Evolutionary conservation across 2,888 invertebrate species (phyloP).

Genomic region (Crepidodera aurea): DNA sequence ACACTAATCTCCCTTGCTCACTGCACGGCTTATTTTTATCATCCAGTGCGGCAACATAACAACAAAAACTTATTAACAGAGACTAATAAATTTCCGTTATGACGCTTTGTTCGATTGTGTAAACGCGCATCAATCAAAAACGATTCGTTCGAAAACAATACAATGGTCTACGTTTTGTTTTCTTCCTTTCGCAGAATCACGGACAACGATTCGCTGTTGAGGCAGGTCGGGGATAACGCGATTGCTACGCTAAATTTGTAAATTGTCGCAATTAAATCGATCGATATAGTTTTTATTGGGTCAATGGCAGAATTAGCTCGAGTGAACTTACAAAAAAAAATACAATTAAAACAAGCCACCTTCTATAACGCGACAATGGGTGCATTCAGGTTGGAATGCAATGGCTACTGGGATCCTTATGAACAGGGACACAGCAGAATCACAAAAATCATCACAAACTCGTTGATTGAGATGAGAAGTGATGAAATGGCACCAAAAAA

Average conservation of each 20-base stretch:
- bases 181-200: conserved; percentile 3
- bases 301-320: no score
- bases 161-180: neutral
- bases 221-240: conserved; percentile 3
- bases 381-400: no score
- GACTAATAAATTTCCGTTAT: conserved; percentile 32
- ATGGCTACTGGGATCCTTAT: no score
- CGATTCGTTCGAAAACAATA: conserved; percentile 11
- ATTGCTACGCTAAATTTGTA: neutral
- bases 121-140: conserved; percentile 7
- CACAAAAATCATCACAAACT: no score
- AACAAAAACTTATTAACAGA: conserved; percentile 16
- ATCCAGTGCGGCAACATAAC: conserved; percentile 7
- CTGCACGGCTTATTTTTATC: neutral
- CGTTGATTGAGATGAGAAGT: no score
- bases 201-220: conserved; percentile 1
- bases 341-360: no score
- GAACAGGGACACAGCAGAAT: no score
- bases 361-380: no score
- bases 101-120: conserved; percentile 31
- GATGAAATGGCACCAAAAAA: no score
- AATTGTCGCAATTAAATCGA: no score
- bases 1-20: neutral
- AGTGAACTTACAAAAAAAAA: no score
- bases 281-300: neutral